A percentile compares a stretch with the other conserved stretches of the same genome.
These are phyloP conservation scores for Dryomyza anilis DNA, from an alignment of 2,888 invertebrate genomes.

Conservation along the genomic window DNA sequence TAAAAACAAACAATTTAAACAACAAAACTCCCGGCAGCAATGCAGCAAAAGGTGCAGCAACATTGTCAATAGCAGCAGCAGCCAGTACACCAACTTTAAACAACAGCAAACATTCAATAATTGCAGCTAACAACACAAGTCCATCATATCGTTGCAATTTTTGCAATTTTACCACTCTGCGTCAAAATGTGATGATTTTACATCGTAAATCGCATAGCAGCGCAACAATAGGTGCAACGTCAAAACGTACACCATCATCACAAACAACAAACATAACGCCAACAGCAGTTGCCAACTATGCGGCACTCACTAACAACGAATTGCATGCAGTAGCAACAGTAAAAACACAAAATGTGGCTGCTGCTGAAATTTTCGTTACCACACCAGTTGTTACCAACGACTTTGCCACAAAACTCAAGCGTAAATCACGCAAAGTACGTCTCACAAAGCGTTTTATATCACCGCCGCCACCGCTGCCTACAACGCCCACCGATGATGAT, in stretches of 20 bases:
- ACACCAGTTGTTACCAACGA: neutral
- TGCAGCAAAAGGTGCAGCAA: neutral
- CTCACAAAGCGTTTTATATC: too few relatives aligned
- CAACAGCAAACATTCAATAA: too few relatives aligned
- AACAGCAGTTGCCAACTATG: conserved; percentile 3
- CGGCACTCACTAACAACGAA: neutral
- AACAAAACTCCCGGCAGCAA: conserved; percentile 3
- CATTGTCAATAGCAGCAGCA: neutral
- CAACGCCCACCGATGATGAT: too few relatives aligned
- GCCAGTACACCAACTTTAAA: conserved; percentile 8
- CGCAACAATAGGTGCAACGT: too few relatives aligned
- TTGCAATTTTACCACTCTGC: conserved; percentile 70
- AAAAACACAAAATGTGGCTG: neutral
- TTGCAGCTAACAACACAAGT: conserved; percentile 14
- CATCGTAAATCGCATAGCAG: conserved; percentile 75
- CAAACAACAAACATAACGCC: neutral
- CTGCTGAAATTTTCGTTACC: neutral
- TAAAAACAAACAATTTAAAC: neutral
- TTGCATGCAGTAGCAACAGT: neutral
- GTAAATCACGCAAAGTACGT: conserved; percentile 15
- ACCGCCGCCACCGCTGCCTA: neutral
- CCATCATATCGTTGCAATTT: conserved; percentile 68
- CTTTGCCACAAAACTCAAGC: too few relatives aligned
- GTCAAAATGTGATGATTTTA: conserved; percentile 75
- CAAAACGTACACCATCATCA: too few relatives aligned